These are phyloP conservation scores for Passerculus sandwichensis DNA, from an alignment of 2,797 vertebrate species.

Conservation along the genomic window DNA sequence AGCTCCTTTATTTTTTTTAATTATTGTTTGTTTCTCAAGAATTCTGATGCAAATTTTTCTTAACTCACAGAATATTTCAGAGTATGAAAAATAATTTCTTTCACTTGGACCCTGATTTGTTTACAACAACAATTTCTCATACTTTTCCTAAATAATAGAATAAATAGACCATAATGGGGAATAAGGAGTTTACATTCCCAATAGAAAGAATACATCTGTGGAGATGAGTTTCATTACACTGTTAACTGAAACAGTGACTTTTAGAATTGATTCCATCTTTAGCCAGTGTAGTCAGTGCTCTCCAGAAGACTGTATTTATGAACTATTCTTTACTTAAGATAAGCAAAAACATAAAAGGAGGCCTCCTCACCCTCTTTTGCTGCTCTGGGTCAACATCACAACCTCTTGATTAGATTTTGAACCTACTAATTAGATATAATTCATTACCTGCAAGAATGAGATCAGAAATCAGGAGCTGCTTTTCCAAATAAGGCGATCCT, in stretches of 20 bases:
- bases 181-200: slow-evolving; percentile 64
- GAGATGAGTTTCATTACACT: slow-evolving; percentile 68
- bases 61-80: neutral
- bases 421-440: slow-evolving; percentile 98
- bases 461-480: slow-evolving; percentile 95
- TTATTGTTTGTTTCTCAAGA: neutral
- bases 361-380: slow-evolving; percentile 45
- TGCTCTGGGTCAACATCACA: slow-evolving; percentile 86
- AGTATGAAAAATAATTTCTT: neutral
- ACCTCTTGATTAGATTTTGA: slow-evolving; percentile 96
- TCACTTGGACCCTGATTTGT: neutral
- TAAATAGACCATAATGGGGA: slow-evolving; percentile 10
- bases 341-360: slow-evolving; percentile 55
- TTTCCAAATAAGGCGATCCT: slow-evolving; percentile 92
- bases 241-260: slow-evolving; percentile 55
- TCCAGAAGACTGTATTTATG: neutral
- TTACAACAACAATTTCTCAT: slow-evolving; percentile 24
- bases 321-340: slow-evolving; percentile 36
- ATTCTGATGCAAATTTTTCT: slow-evolving; percentile 16
- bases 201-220: slow-evolving; percentile 64
- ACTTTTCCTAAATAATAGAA: slow-evolving; percentile 55
- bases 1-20: neutral
- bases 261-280: slow-evolving; percentile 67
- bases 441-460: slow-evolving; percentile 97
- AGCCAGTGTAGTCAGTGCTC: neutral